Conservation (phyloP, 2,888 invertebrate species). For the Spodoptera littoralis region DNA sequence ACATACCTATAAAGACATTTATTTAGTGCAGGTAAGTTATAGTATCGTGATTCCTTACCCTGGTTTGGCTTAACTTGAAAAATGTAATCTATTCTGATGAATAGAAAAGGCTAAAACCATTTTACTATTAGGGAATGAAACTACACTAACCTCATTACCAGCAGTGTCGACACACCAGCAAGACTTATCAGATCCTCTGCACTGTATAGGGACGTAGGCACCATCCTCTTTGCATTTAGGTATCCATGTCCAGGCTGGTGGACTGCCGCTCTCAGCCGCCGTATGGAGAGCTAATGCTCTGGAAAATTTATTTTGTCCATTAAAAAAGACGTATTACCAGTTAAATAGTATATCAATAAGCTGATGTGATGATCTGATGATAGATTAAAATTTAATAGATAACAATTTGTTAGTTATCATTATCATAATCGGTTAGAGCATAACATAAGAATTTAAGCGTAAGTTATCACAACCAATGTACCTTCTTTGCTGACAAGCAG, state of each 20-base stretch:
- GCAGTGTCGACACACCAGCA: conserved; percentile 95
- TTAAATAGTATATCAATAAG: too few relatives aligned
- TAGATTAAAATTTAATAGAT: too few relatives aligned
- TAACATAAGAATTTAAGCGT: too few relatives aligned
- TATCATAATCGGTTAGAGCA: too few relatives aligned
- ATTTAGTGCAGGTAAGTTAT: background rate
- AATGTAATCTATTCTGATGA: too few relatives aligned
- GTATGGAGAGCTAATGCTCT: conserved; percentile 82
- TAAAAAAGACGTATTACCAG: too few relatives aligned
- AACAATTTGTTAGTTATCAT: too few relatives aligned
- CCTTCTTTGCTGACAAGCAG: conserved; percentile 92
- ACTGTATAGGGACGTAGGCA: conserved; percentile 92
- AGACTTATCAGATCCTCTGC: conserved; percentile 90
- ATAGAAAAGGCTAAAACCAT: too few relatives aligned
- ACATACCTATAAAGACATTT: too few relatives aligned
- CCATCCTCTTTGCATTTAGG: conserved; percentile 93
- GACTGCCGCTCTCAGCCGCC: conserved; percentile 90
- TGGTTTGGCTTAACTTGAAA: background rate
- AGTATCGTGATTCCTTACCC: too few relatives aligned
- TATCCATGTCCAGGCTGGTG: conserved; percentile 92
- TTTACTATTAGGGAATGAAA: background rate
- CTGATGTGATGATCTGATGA: too few relatives aligned
- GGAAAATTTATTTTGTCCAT: conserved; percentile 22
- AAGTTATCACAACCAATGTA: conserved; percentile 28
- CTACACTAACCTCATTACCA: conserved; percentile 90